These are phyloP conservation scores for Leptinotarsa haldemani DNA, from an alignment of 2,888 invertebrate genomes.

Conservation along the genomic window DNA sequence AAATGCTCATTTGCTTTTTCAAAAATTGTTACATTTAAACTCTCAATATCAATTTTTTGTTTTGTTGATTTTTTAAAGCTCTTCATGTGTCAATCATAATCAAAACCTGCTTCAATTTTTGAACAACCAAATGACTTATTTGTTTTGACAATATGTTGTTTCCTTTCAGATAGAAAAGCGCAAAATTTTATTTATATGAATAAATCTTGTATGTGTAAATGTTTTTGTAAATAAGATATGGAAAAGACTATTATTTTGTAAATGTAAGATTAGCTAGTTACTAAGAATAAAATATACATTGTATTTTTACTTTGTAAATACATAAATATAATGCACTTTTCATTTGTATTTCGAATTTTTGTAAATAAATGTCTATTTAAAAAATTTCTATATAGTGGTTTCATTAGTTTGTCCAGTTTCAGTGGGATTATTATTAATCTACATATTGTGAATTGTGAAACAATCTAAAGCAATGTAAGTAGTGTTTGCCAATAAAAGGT, in stretches of 20 bases:
- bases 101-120: conserved; percentile 1
- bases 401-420: neutral
- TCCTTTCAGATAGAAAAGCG: conserved; percentile 32
- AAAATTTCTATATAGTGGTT: conserved; percentile 42
- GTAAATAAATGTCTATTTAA: conserved; percentile 65
- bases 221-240: conserved; percentile 56
- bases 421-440: no score
- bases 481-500: no score
- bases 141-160: conserved; percentile 24
- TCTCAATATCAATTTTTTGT: conserved; percentile 28
- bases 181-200: conserved; percentile 46
- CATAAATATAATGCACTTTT: conserved; percentile 57
- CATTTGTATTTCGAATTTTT: conserved; percentile 63
- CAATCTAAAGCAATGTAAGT: no score
- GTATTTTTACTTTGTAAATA: conserved; percentile 61
- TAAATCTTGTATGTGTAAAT: conserved; percentile 53
- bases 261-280: conserved; percentile 55
- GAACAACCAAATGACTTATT: conserved; percentile 24
- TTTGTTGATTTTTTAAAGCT: conserved; percentile 37
- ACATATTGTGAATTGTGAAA: no score
- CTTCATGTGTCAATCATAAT: conserved; percentile 27
- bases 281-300: conserved; percentile 55
- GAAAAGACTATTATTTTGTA: conserved; percentile 59
- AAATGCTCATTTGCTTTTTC: conserved; percentile 27
- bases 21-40: conserved; percentile 13